Percentiles rank a stretch among this genome's conserved stretches.
Evolutionary conservation across 2,113 vertebrate genomes (phyloP).

Genomic region (Eupsittula cactorum): DNA sequence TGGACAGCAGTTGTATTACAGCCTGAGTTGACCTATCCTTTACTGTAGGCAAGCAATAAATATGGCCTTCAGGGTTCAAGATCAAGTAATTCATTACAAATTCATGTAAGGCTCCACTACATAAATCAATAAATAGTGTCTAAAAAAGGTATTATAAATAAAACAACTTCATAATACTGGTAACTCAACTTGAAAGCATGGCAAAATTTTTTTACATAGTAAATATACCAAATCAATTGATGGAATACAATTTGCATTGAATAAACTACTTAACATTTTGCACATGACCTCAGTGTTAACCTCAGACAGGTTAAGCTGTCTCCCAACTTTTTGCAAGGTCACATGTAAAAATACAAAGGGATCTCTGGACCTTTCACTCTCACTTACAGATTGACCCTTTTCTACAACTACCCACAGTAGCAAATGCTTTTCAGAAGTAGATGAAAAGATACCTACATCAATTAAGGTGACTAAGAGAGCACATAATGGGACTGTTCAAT

Average conservation of each 20-base stretch:
- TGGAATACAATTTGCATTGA: background rate
- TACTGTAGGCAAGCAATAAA: background rate
- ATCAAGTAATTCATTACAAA: background rate
- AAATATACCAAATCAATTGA: background rate
- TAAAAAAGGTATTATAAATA: background rate
- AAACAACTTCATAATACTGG: background rate
- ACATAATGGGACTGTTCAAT: background rate
- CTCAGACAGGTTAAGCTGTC: background rate
- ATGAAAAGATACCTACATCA: background rate
- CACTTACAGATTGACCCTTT: background rate
- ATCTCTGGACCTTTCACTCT: background rate
- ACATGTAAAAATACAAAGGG: background rate
- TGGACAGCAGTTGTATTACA: background rate
- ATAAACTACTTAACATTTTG: background rate
- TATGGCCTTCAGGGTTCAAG: background rate
- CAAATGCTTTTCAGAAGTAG: background rate
- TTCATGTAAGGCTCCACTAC: background rate
- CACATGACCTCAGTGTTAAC: background rate
- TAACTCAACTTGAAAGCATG: background rate
- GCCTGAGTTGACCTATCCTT: background rate
- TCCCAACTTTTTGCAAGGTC: background rate
- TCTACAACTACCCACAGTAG: background rate
- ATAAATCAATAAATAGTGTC: constrained; percentile 28
- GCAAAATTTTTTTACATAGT: background rate
- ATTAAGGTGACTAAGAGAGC: background rate